Percentiles rank a stretch among this genome's conserved stretches.
Evolutionary conservation across 2,113 vertebrate genomes (phyloP).

Genomic region (Serilophus lunatus): DNA sequence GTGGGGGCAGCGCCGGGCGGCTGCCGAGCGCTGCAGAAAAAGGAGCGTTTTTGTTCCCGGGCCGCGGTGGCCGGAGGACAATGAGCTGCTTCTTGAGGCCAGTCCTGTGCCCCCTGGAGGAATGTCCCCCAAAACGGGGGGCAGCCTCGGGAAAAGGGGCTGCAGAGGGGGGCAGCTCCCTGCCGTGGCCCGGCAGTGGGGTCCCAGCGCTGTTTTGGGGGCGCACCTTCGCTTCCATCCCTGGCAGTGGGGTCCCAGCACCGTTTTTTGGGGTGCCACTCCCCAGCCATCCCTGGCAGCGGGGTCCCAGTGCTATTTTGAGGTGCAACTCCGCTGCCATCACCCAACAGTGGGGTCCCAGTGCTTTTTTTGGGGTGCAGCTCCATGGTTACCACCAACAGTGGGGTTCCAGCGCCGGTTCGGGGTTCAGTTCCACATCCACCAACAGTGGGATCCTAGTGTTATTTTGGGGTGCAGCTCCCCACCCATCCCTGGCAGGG

Average conservation of each 20-base stretch:
- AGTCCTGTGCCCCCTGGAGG: neutral
- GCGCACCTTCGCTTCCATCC: neutral
- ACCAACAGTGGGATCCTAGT: too few species aligned
- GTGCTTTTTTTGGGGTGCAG: neutral
- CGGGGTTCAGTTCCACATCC: neutral
- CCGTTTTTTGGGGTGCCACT: neutral
- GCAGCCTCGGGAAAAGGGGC: neutral
- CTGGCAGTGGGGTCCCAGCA: neutral
- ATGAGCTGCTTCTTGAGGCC: slow-evolving; percentile 24
- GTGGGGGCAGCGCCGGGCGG: neutral
- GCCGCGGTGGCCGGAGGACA: neutral
- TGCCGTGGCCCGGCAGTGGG: neutral
- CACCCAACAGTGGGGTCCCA: neutral
- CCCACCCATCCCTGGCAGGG: neutral
- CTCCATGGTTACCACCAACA: neutral
- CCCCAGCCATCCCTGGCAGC: neutral
- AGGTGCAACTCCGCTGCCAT: neutral
- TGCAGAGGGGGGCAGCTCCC: rapidly evolving
- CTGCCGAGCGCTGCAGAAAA: neutral
- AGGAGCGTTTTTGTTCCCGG: slow-evolving; percentile 39
- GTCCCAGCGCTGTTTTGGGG: neutral
- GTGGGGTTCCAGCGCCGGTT: rapidly evolving
- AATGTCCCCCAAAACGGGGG: neutral
- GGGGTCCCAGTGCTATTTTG: neutral
- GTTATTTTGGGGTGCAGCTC: too few species aligned